A percentile compares a stretch with the other conserved stretches of the same genome.
These are phyloP conservation scores for Meliscaeva auricollis DNA, from an alignment of 2,888 invertebrate species.

Conservation along the genomic window DNA sequence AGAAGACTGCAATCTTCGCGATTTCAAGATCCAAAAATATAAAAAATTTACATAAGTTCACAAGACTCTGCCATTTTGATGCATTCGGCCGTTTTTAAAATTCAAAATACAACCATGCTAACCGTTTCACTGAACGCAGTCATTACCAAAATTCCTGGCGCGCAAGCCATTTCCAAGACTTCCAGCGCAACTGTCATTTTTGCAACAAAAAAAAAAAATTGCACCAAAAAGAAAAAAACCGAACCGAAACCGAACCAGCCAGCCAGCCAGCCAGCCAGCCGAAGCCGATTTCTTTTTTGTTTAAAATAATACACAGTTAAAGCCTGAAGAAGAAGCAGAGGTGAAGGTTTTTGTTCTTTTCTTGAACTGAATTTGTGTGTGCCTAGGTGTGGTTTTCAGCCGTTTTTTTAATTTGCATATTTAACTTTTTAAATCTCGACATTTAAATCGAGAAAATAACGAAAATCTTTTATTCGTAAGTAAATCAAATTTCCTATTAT, in stretches of 20 bases:
- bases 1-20: too few relatives aligned
- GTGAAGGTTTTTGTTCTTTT: slow-evolving; percentile 55
- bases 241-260: neutral
- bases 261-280: neutral
- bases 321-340: slow-evolving; percentile 22
- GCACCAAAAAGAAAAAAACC: neutral
- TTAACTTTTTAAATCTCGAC: slow-evolving; percentile 55
- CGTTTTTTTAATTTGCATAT: slow-evolving; percentile 65
- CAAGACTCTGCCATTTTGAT: neutral
- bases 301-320: slow-evolving; percentile 58
- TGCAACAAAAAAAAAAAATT: slow-evolving; percentile 20
- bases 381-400: slow-evolving; percentile 68
- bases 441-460: slow-evolving; percentile 29
- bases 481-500: slow-evolving; percentile 12
- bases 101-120: neutral
- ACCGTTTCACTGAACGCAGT: slow-evolving; percentile 39
- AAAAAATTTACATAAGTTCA: neutral
- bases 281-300: slow-evolving; percentile 41
- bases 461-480: slow-evolving; percentile 49
- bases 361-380: slow-evolving; percentile 19
- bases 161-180: slow-evolving; percentile 59
- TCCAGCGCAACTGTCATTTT: slow-evolving; percentile 64
- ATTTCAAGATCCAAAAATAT: neutral
- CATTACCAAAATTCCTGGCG: slow-evolving; percentile 32
- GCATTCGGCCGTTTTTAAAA: neutral